phyloP scores from a whole-genome alignment of 2,888 invertebrate species.

The Sipha maydis region DNA sequence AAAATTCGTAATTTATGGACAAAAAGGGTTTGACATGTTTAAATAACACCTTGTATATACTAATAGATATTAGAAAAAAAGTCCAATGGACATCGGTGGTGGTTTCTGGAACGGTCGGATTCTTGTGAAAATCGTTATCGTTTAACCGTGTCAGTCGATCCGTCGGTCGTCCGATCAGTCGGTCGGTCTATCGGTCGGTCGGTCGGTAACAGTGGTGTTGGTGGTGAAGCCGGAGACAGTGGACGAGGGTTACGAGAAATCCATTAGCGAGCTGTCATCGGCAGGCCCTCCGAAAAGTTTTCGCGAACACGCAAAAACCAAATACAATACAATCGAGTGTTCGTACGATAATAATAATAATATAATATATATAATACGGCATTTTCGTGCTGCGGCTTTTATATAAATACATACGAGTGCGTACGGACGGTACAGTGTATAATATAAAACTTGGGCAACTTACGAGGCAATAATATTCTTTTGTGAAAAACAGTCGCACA shows the following conservation, averaged over 20 bases:
- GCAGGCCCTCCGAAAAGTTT: conserved; percentile 47
- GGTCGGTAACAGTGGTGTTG: no score
- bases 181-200: no score
- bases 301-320: conserved; percentile 43
- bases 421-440: neutral
- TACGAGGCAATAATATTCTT: neutral
- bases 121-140: no score
- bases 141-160: neutral
- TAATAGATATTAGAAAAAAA: no score
- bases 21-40: no score
- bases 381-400: neutral
- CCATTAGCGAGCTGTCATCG: conserved; percentile 58
- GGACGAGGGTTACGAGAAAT: conserved; percentile 48
- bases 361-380: neutral
- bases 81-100: no score
- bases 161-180: neutral
- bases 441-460: conserved; percentile 10
- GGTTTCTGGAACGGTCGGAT: no score
- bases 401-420: neutral
- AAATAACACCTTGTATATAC: no score
- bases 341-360: neutral
- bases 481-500: neutral
- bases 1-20: no score
- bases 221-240: neutral
- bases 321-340: conserved; percentile 19